Conservation (phyloP, 2,888 invertebrate species). For the Eulithis testata region DNA sequence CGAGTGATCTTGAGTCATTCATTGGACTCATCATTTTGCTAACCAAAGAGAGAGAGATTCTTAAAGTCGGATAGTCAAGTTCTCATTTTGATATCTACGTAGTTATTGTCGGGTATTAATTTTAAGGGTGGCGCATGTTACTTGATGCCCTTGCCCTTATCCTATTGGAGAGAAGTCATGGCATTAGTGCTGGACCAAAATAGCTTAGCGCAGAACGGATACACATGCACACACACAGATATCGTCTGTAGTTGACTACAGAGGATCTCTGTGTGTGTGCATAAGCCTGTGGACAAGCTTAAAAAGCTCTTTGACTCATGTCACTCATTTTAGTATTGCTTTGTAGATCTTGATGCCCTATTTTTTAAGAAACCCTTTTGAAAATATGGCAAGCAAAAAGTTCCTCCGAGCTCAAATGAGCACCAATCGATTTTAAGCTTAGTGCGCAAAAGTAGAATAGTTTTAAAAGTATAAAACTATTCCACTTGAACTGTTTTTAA, state of each 20-base stretch:
- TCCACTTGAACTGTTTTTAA: too few relatives aligned
- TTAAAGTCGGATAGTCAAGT: too few relatives aligned
- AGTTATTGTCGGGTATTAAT: too few relatives aligned
- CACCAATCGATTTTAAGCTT: too few relatives aligned
- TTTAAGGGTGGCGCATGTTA: neutral
- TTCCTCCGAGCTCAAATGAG: too few relatives aligned
- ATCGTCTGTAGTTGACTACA: too few relatives aligned
- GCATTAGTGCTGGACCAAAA: conserved; percentile 49
- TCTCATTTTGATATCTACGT: too few relatives aligned
- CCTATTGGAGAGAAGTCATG: neutral
- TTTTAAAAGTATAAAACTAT: too few relatives aligned
- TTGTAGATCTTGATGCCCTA: neutral
- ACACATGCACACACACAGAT: neutral
- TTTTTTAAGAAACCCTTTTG: neutral
- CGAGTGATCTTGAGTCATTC: conserved; percentile 12
- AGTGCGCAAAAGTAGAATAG: too few relatives aligned
- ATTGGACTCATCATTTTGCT: neutral
- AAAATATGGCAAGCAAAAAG: too few relatives aligned
- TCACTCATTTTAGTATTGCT: neutral
- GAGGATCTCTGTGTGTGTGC: too few relatives aligned
- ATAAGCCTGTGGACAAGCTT: neutral
- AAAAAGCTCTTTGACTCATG: neutral
- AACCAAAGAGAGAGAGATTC: neutral
- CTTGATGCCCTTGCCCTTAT: neutral
- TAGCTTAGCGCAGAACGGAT: conserved; percentile 67